Base-by-base conservation (phyloP, 2,888 invertebrate genomes). In the Folsomia candida region DNA sequence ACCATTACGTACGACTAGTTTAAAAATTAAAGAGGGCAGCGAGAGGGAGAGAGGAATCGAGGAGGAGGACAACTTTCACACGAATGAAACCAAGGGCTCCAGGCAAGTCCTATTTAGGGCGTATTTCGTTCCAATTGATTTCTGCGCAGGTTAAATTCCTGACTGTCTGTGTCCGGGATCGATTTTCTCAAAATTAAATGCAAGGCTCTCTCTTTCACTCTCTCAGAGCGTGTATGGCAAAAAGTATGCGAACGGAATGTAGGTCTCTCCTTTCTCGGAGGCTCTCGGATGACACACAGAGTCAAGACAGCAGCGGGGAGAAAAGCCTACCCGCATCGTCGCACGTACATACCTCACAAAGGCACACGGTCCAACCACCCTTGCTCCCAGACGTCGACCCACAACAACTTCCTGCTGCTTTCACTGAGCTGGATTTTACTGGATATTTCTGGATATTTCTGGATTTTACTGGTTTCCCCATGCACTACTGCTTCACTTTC, bases 61-160 rank as follows among this genome's bases (percentile, higher is more conserved):
- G 6, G 20, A 54, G 54, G 24, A 27, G 29, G 63, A 51, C 26
- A 64, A 64, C 63, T 64, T 64, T 64, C 51, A 51, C 63, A 51
- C 51, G 24, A 4, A 37, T 29, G 51, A 37, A 64, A 64, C 24
- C 9, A 28, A 64, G 51, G 63, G 27, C 28, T 61, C 61, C 29
- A n/a, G 14, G 29, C 61, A 28, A 27, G 27, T 25, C 47, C 63
- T 64, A 64, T 25, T 64, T 64, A 24, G 63, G 63, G 63, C 63
- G 63, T 64, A 64, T 64, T 64, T 64, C 63, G 63, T 64, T 64
- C 63, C 63, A 64, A 64, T 64, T 64, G 63, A 64, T 64, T 64
- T 64, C 63, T 64, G 63, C 63, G 63, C 63, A 64, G 63, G 63
- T 64, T 64, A 64, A 64, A 64, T 29, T 64, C 63, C 25, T 51